phyloP scores from a whole-genome alignment of 53 echinoderm and acorn worm genomes.

The Actinopyga echinites region DNA sequence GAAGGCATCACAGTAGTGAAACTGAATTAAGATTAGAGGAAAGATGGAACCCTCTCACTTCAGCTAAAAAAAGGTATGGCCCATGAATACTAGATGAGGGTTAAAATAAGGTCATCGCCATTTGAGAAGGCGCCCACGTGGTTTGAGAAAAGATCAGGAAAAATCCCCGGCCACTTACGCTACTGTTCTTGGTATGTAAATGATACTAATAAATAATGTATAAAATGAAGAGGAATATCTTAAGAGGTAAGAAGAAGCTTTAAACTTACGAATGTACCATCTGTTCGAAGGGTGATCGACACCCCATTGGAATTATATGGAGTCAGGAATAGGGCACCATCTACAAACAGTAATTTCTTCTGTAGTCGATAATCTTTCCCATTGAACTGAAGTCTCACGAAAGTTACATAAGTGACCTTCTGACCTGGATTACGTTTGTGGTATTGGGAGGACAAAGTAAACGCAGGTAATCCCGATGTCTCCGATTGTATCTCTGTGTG shows the following conservation, averaged over 20 bases:
- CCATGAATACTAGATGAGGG: no score
- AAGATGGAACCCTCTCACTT: no score
- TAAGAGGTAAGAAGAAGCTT: background rate
- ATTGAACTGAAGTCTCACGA: background rate
- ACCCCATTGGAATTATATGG: background rate
- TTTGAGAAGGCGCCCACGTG: no score
- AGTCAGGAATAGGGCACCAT: background rate
- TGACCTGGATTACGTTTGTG: background rate
- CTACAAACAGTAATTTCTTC: background rate
- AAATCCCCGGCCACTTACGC: no score
- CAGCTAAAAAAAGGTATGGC: no score
- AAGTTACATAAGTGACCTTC: background rate
- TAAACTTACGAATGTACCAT: constrained; percentile 9
- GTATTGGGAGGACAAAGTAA: background rate
- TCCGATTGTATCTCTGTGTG: background rate
- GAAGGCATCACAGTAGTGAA: no score
- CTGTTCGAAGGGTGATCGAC: background rate
- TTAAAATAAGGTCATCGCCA: no score
- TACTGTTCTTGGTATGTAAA: no score
- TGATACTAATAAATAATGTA: no score
- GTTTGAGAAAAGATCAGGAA: no score
- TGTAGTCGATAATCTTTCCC: background rate
- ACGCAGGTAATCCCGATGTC: background rate
- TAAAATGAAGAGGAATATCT: no score
- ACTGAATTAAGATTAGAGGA: no score